These are phyloP conservation scores for Pterocles gutturalis DNA, from an alignment of 2,113 vertebrate genomes.

Conservation along the genomic window DNA sequence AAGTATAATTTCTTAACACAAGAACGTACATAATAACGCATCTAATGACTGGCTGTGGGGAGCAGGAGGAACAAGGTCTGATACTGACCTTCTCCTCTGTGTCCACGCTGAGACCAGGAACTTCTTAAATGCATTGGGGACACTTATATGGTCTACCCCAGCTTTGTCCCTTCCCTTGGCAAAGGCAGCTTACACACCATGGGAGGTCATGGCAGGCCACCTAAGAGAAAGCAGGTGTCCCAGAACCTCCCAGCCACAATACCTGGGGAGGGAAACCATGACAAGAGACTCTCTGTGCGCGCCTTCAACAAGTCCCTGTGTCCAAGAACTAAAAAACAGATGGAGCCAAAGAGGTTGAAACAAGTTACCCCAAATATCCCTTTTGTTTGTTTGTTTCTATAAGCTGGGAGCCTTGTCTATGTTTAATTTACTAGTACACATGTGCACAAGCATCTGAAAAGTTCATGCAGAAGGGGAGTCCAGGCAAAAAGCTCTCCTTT, in stretches of 20 bases:
- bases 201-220: background rate
- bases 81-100: background rate
- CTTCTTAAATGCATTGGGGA: background rate
- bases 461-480: background rate
- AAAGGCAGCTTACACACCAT: background rate
- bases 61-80: background rate
- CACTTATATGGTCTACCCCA: background rate
- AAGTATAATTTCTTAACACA: background rate
- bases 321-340: background rate
- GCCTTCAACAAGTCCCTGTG: background rate
- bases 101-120: background rate
- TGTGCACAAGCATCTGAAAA: background rate
- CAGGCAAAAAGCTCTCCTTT: background rate
- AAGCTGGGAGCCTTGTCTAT: background rate
- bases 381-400: background rate
- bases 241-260: background rate
- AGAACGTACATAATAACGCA: accelerated
- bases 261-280: accelerated
- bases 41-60: background rate
- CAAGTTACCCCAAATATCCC: background rate
- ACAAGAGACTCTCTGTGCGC: background rate
- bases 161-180: background rate
- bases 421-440: background rate
- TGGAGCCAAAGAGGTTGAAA: background rate
- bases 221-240: background rate